A percentile compares a stretch with the other conserved stretches of the same genome.
Conservation (phyloP, 2,888 invertebrate species). For the Marasmarcha lunaedactyla region DNA sequence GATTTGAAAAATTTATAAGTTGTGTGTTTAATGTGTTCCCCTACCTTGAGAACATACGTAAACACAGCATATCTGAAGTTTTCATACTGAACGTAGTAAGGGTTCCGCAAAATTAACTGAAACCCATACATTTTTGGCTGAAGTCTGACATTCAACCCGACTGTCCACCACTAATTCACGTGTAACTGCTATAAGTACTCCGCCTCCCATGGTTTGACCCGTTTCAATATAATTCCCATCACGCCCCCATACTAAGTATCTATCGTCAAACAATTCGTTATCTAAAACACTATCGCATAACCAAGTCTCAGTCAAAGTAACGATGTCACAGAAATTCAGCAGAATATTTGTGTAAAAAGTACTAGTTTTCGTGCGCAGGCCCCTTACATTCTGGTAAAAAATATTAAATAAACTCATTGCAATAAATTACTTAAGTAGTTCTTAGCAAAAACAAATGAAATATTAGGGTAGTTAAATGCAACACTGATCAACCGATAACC, state of each 20-base stretch:
- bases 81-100: too few species aligned
- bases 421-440: not conserved
- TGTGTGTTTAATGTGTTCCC: too few species aligned
- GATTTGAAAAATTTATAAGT: too few species aligned
- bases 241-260: conserved; percentile 2
- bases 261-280: conserved; percentile 1
- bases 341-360: not conserved
- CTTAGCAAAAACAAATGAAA: too few species aligned
- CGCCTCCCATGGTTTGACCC: not conserved
- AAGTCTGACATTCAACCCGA: not conserved
- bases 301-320: conserved; percentile 6
- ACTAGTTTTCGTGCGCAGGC: conserved; percentile 3
- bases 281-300: not conserved
- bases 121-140: not conserved
- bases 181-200: not conserved
- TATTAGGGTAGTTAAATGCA: too few species aligned
- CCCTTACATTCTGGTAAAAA: conserved; percentile 3
- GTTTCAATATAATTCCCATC: not conserved
- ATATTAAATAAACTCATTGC: not conserved
- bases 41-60: too few species aligned
- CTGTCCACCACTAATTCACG: not conserved
- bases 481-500: too few species aligned
- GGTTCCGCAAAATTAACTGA: not conserved
- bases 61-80: too few species aligned
- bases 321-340: not conserved